phyloP scores from a whole-genome alignment of 2,888 invertebrate species.

The Esperia sulphurella region DNA sequence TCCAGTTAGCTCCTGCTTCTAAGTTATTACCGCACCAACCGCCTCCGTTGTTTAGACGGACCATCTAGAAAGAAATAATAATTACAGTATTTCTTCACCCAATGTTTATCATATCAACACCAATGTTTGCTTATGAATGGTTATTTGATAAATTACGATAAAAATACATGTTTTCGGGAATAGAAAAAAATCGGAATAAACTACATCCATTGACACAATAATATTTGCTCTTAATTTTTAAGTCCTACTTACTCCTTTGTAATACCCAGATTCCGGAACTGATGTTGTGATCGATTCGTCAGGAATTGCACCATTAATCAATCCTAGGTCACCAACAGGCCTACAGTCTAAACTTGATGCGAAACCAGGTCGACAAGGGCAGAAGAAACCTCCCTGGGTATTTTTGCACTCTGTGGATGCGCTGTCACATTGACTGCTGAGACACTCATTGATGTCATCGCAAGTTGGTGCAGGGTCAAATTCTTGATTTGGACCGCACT shows the following conservation, averaged over 20 bases:
- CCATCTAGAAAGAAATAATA: constrained; percentile 77
- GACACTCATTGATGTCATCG: constrained; percentile 95
- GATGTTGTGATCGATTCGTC: constrained; percentile 94
- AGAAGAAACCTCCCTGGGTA: constrained; percentile 92
- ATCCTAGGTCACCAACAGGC: constrained; percentile 92
- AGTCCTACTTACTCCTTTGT: constrained; percentile 83
- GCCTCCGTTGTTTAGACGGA: constrained; percentile 88
- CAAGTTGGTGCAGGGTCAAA: constrained; percentile 92
- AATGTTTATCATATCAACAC: neutral
- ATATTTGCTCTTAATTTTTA: neutral
- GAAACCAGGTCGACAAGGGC: constrained; percentile 92
- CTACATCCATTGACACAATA: neutral
- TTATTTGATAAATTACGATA: neutral
- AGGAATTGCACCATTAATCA: constrained; percentile 93
- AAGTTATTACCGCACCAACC: constrained; percentile 95
- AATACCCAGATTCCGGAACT: constrained; percentile 88
- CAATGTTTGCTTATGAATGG: neutral
- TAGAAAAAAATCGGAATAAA: too few relatives aligned
- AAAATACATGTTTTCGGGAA: too few relatives aligned
- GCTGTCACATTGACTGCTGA: constrained; percentile 92
- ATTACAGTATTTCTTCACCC: neutral
- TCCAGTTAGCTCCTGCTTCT: constrained; percentile 94
- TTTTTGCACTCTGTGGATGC: constrained; percentile 95
- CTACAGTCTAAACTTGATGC: constrained; percentile 92
- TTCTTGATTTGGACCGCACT: constrained; percentile 90